Evolutionary conservation across 92 coral and sea anemone species (phyloP).

Genomic region (Virgularia gustaviana): DNA sequence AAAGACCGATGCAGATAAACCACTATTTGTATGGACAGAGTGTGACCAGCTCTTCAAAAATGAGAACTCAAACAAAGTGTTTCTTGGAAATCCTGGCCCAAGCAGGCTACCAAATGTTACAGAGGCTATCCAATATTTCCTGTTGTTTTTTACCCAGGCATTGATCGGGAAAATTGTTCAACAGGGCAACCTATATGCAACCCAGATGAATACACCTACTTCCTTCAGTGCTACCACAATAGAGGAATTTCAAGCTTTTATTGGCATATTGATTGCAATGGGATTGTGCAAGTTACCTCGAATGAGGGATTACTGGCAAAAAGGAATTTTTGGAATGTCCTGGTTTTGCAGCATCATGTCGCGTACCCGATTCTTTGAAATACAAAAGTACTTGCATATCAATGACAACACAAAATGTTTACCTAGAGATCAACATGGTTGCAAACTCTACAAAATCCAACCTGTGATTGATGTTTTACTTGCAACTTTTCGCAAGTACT

Average conservation of each 20-base stretch:
- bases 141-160: background rate
- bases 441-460: background rate
- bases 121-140: background rate
- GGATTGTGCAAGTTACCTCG: background rate
- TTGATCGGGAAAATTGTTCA: background rate
- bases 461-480: constrained; percentile 8
- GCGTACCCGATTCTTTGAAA: background rate
- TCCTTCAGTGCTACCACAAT: background rate
- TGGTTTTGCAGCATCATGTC: background rate
- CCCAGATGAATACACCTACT: background rate
- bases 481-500: constrained; percentile 12
- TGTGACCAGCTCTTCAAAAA: no score
- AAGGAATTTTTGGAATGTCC: background rate
- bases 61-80: no score
- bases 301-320: background rate
- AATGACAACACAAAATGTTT: background rate
- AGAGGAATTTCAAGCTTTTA: background rate
- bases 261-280: constrained; percentile 2
- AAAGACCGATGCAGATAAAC: no score
- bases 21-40: no score
- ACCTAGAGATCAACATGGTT: background rate
- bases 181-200: constrained; percentile 3
- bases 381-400: background rate
- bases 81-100: background rate
- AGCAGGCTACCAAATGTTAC: background rate